These are phyloP conservation scores for Pachyramphus minor DNA, from an alignment of 2,113 vertebrate genomes.

Conservation along the genomic window DNA sequence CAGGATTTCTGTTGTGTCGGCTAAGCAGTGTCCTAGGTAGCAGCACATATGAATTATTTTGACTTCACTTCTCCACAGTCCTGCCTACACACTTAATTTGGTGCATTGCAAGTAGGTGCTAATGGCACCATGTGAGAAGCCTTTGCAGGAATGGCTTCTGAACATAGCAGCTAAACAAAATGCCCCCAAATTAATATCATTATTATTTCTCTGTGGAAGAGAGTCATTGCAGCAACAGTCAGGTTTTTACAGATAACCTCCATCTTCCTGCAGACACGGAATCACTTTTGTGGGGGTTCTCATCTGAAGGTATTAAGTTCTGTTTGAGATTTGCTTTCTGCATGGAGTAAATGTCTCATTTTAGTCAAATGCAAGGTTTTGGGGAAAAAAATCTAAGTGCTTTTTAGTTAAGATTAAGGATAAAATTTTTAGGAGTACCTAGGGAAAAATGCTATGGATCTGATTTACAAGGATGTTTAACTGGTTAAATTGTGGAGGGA, in stretches of 20 bases:
- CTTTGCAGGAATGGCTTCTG: not conserved
- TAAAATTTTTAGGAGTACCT: not conserved
- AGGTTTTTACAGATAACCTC: not conserved
- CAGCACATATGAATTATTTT: not conserved
- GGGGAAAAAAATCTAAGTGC: not conserved
- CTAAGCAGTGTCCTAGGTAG: not conserved
- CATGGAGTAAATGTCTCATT: not conserved
- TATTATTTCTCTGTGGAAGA: not conserved
- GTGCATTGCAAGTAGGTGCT: not conserved
- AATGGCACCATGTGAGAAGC: not conserved
- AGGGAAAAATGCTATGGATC: not conserved
- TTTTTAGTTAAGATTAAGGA: not conserved
- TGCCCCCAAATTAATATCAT: not conserved
- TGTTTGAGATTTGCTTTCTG: not conserved
- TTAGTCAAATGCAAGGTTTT: not conserved
- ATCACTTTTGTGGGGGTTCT: not conserved
- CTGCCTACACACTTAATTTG: not conserved
- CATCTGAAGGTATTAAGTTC: not conserved
- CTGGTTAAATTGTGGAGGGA: not conserved
- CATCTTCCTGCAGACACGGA: not conserved
- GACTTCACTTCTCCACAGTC: not conserved
- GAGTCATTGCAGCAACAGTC: not conserved
- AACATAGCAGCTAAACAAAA: not conserved
- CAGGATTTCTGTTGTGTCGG: not conserved
- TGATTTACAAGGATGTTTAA: not conserved